Evolutionary conservation across 2,797 vertebrate species (phyloP).

Genomic region (Diplodus sargus): DNA sequence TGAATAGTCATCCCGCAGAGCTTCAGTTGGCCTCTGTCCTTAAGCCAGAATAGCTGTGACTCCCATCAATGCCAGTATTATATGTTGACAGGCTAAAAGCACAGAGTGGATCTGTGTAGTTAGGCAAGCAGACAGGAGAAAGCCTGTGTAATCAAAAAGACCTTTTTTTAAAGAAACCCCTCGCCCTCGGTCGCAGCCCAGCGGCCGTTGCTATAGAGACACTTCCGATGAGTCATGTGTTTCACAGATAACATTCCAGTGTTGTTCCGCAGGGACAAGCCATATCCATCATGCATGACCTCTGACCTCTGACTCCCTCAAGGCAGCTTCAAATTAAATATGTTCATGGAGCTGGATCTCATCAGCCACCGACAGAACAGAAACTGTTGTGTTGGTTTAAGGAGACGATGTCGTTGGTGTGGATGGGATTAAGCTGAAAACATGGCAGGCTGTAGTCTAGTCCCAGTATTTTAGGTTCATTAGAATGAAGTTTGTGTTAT

Average conservation of each 20-base stretch:
- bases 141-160: conserved; percentile 65
- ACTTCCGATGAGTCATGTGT: conserved; percentile 74
- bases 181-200: conserved; percentile 53
- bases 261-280: conserved; percentile 47
- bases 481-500: conserved; percentile 6
- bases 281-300: conserved; percentile 71
- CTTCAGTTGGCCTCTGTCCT: conserved; percentile 64
- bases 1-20: conserved; percentile 47
- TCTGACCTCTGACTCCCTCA: conserved; percentile 56
- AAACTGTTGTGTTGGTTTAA: conserved; percentile 20
- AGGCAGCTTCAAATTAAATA: conserved; percentile 53
- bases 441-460: background rate
- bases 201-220: conserved; percentile 58
- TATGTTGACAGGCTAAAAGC: conserved; percentile 61
- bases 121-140: conserved; percentile 63
- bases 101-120: conserved; percentile 74
- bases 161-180: conserved; percentile 41
- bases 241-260: conserved; percentile 76
- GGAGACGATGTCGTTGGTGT: background rate
- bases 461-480: background rate
- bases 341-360: conserved; percentile 26
- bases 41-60: conserved; percentile 50
- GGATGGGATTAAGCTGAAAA: background rate
- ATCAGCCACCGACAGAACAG: conserved; percentile 21
- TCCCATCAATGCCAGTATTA: conserved; percentile 78